Base-by-base conservation (phyloP, 2,888 invertebrate species). In the Perdita meconis region DNA sequence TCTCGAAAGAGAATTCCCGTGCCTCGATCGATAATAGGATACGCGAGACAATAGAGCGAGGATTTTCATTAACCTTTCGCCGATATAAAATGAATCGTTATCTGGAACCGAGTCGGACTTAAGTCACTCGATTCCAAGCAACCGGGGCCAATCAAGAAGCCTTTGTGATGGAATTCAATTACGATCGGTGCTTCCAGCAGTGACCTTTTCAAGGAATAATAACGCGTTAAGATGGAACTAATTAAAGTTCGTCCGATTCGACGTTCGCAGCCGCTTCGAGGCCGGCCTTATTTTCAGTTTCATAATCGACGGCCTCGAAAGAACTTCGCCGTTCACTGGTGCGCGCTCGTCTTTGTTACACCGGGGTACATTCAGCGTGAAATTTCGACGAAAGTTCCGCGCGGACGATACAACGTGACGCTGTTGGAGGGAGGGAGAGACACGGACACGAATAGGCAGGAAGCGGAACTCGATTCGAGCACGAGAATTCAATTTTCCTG, bases 201-300 rank as follows among this genome's bases (percentile, higher is more conserved):
- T 55, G 26, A 53, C 64, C 53, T 65, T 55, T 65, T 65, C 26
- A 2, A 12, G 44, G 36, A 42, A 55, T 55, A 63, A 61, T 56
- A 63, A 69, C 36, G 26, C 36, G 36, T 34, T 34, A 50, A 24
- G 30, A 22, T 30, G 59, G n/a, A 55, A 44, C 44, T 69, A 55
- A 69, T 69, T 66, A 66, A 66, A 66, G 55, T 56, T 24, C 56
- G n/a, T n/a, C 16, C 47, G 65, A 34, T 22, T 56, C 26, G 10
- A 1, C 36, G 12, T 30, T 53, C 24, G 6, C 22, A 22, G 51
- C 26, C 13, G 30, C 30, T n/a, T 53, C 16, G 16, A n/a, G n/a
- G 53, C 16, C 16, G 34, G 16, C 16, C 16, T 26, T 51, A 51
- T 51, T 51, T 51, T 26, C 51, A n/a, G n/a, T 51, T 51, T 51